Evolutionary conservation across 92 coral and sea anemone genomes (phyloP), one percentile per base, ranked within the genome.

Genomic region (Virgularia gustaviana): DNA sequence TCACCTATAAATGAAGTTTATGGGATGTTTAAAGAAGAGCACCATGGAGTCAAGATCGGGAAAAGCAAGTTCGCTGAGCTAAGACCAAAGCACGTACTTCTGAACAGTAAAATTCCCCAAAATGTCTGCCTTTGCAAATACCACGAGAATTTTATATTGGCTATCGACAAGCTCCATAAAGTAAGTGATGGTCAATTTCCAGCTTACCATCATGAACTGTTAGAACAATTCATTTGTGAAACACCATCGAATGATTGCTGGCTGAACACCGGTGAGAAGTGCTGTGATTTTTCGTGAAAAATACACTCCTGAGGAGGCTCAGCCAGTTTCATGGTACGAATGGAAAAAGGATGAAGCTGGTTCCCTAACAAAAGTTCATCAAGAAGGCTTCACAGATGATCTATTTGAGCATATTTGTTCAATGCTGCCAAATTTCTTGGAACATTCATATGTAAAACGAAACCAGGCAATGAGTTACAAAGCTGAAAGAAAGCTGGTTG

Each of bases 381-480:
- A 31, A 32, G 74, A 67, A 45, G 74, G 60, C 74, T 47, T 60
- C 74, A 67, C 74, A 67, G 52, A 67, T 67, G 74, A 67, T 67
- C 74, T 67, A 47, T 67, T 67, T 67, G 74, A 67, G 47, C 74
- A 67, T 47, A 67, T 67, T 45, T 66, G 74, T 67, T n/a, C n/a
- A n/a, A n/a, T n/a, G n/a, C n/a, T n/a, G n/a, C n/a, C n/a, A n/a
- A n/a, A n/a, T n/a, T n/a, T 67, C 74, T 60, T 67, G 60, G 52
- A 67, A 45, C 74, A 67, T 45, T 67, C 57, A 47, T 67, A 67
- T 67, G 59, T 67, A 67, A 67, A 67, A 44, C 47, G 74, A 45
- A 67, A 60, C 52, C 60, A 67, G 52, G 74, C 60, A 67, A 67
- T 30, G 47, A 67, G 74, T 60, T 47, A 67, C 60, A 57, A 67